Conservation (phyloP, 2,888 invertebrate species). For the Nematopogon swammerdamellus region DNA sequence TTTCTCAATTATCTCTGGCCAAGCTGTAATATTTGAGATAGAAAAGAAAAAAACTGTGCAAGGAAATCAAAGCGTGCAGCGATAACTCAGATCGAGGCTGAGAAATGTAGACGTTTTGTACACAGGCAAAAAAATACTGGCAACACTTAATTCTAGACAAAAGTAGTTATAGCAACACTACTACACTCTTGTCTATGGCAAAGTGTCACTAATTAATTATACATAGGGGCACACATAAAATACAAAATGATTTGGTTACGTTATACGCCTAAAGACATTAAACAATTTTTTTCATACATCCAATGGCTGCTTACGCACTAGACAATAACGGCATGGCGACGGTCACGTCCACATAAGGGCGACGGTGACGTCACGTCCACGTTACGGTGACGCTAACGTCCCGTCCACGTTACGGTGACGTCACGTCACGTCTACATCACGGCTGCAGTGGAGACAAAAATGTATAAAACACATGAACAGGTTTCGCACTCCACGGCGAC, state of each 20-base stretch:
- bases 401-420: too few relatives aligned
- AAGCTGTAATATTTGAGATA: background rate
- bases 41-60: background rate
- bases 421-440: too few relatives aligned
- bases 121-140: slow-evolving; percentile 2
- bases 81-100: slow-evolving; percentile 42
- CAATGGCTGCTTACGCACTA: too few relatives aligned
- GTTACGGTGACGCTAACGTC: too few relatives aligned
- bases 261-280: background rate
- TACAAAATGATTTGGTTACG: background rate
- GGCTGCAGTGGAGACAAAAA: too few relatives aligned
- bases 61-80: slow-evolving; percentile 40
- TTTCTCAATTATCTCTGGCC: too few relatives aligned
- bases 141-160: slow-evolving; percentile 13
- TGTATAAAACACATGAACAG: too few relatives aligned
- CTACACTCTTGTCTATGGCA: slow-evolving; percentile 16
- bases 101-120: slow-evolving; percentile 43
- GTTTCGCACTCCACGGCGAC: too few relatives aligned
- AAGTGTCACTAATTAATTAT: background rate
- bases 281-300: too few relatives aligned
- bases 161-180: slow-evolving; percentile 18
- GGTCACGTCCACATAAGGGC: too few relatives aligned
- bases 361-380: too few relatives aligned
- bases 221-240: background rate
- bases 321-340: too few relatives aligned